Percentiles rank a stretch among this genome's conserved stretches.
These are phyloP conservation scores for Sepiola atlantica DNA, from an alignment of 2,888 invertebrate genomes.

Conservation along the genomic window DNA sequence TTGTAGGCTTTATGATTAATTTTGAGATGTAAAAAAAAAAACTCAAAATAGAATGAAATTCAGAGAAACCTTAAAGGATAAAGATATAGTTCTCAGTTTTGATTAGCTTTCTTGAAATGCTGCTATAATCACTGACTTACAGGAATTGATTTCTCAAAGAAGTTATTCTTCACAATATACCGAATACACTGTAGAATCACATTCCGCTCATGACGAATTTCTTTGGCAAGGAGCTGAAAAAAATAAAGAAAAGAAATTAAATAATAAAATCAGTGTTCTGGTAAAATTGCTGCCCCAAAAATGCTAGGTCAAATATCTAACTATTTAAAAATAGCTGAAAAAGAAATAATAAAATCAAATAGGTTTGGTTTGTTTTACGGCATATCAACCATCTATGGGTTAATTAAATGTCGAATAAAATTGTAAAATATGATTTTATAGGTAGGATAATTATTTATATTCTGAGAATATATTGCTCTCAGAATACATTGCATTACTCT, in stretches of 20 bases:
- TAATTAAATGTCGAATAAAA: too few relatives aligned
- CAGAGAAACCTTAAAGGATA: neutral
- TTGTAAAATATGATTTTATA: too few relatives aligned
- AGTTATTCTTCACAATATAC: constrained; percentile 85
- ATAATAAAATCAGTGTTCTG: neutral
- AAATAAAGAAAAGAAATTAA: constrained; percentile 53
- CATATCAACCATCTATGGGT: too few relatives aligned
- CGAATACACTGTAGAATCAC: constrained; percentile 89
- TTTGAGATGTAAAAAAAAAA: neutral
- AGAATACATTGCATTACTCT: too few relatives aligned
- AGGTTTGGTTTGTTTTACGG: too few relatives aligned
- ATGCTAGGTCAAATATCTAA: too few relatives aligned
- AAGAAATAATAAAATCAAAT: too few relatives aligned
- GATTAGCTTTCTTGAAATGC: neutral
- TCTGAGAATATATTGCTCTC: too few relatives aligned
- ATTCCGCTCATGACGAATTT: constrained; percentile 90
- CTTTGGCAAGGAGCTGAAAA: constrained; percentile 81
- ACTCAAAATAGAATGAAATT: neutral
- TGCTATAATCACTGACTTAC: neutral
- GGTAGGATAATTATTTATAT: too few relatives aligned
- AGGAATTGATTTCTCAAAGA: constrained; percentile 79
- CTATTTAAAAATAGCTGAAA: too few relatives aligned
- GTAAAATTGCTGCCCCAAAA: too few relatives aligned
- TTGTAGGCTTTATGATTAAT: neutral
- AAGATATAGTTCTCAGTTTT: neutral